A percentile compares a stretch with the other conserved stretches of the same genome.
Conservation (phyloP, 2,113 vertebrate species). For the Indri indri region DNA sequence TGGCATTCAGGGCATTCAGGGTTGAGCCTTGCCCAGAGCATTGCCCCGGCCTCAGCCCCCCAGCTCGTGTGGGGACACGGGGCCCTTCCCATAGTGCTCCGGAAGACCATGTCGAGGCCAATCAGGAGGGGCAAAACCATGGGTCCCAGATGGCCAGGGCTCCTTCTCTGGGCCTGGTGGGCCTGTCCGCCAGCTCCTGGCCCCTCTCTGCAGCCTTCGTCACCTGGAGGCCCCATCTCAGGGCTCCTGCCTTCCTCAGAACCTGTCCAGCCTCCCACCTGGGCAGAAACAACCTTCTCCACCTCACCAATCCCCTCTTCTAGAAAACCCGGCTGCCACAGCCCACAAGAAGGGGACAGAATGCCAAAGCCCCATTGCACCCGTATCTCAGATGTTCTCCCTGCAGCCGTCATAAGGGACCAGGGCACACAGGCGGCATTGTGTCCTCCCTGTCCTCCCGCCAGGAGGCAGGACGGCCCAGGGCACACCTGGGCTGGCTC, state of each 20-base stretch:
- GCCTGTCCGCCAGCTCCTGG: not conserved
- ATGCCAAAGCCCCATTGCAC: not conserved
- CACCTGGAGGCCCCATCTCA: not conserved
- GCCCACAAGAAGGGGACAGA: not conserved
- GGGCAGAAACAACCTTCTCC: not conserved
- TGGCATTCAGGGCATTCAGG: too few relatives aligned
- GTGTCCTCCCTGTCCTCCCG: rapidly evolving
- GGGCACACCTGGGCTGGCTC: not conserved
- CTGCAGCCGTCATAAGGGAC: not conserved
- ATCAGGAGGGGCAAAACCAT: not conserved
- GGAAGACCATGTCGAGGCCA: not conserved
- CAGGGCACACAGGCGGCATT: rapidly evolving
- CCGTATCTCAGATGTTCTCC: too few relatives aligned
- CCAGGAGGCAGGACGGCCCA: not conserved
- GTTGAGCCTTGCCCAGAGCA: too few relatives aligned
- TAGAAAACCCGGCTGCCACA: not conserved
- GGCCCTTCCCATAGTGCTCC: not conserved
- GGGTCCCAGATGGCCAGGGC: not conserved
- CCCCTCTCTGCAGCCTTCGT: rapidly evolving
- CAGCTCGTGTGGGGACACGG: not conserved
- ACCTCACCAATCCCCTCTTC: not conserved
- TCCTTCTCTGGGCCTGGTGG: not conserved
- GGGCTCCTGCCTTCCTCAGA: not conserved
- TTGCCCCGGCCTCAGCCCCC: too few relatives aligned
- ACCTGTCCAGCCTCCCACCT: not conserved